Evolutionary conservation across 2,888 invertebrate genomes (phyloP).

Genomic region (Drosophila phalerata): DNA sequence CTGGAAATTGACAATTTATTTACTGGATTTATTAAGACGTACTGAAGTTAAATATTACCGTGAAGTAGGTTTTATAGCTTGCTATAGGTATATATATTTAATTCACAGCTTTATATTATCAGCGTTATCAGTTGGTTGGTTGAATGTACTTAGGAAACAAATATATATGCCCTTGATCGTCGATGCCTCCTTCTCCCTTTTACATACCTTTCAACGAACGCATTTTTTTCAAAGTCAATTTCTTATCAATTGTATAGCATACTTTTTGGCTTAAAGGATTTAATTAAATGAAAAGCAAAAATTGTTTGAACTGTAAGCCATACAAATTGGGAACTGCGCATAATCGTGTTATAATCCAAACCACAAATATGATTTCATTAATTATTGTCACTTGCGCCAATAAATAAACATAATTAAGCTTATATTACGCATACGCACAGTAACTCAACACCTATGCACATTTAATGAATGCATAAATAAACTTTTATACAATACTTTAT

Average conservation of each 20-base stretch:
- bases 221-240: background rate
- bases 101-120: too few species aligned
- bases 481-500: background rate
- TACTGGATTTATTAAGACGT: too few species aligned
- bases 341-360: conserved; percentile 7
- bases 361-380: conserved; percentile 36
- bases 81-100: too few species aligned
- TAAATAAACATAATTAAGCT: conserved; percentile 1
- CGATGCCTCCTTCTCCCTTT: too few species aligned
- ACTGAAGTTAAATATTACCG: too few species aligned
- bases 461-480: background rate
- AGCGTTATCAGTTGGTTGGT: too few species aligned
- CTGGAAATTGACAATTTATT: too few species aligned
- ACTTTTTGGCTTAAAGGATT: conserved; percentile 6
- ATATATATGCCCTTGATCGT: too few species aligned
- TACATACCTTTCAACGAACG: too few species aligned
- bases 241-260: conserved; percentile 3
- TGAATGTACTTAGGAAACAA: too few species aligned
- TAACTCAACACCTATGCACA: conserved; percentile 1
- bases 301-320: background rate
- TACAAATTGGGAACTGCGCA: background rate
- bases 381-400: conserved; percentile 13
- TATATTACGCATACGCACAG: conserved; percentile 64
- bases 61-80: too few species aligned
- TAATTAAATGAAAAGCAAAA: background rate